Percentiles rank a stretch among this genome's conserved stretches.
Evolutionary conservation across 1,140 invertebrate species (phyloP).

Genomic region (Drosophila littoralis): DNA sequence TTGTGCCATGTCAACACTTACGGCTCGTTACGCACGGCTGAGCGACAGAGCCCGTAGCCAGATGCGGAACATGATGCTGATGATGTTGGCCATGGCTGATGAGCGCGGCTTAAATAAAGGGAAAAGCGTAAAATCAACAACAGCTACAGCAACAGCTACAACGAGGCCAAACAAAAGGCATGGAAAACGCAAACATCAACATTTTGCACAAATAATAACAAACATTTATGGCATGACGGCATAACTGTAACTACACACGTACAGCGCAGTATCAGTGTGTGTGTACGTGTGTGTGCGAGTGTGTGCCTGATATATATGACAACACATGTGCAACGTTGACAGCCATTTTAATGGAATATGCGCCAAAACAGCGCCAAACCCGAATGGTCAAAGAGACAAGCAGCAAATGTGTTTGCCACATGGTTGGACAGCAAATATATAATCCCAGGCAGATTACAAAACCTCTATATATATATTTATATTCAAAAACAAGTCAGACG

Average conservation of each 20-base stretch:
- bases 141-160: constrained; percentile 17
- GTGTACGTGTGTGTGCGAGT: constrained; percentile 23
- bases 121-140: constrained; percentile 60
- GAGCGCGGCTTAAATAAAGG: constrained; percentile 57
- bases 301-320: constrained; percentile 66
- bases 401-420: constrained; percentile 35
- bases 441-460: constrained; percentile 14
- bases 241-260: constrained; percentile 70
- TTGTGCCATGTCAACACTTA: constrained; percentile 82
- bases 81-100: constrained; percentile 50
- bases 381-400: constrained; percentile 32
- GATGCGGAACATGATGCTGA: constrained; percentile 24
- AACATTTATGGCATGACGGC: constrained; percentile 69
- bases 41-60: constrained; percentile 20
- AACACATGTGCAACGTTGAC: constrained; percentile 77
- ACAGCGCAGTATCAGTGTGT: constrained; percentile 22
- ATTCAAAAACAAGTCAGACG: background rate
- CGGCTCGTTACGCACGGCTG: constrained; percentile 73
- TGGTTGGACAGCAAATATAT: constrained; percentile 39
- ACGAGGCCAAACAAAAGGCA: constrained; percentile 45
- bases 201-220: constrained; percentile 75
- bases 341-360: constrained; percentile 82
- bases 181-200: constrained; percentile 81
- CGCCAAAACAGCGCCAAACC: constrained; percentile 46
- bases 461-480: background rate